Evolutionary conservation across 2,113 vertebrate genomes (phyloP).

Genomic region (Boulengeromyrus knoepffleri): DNA sequence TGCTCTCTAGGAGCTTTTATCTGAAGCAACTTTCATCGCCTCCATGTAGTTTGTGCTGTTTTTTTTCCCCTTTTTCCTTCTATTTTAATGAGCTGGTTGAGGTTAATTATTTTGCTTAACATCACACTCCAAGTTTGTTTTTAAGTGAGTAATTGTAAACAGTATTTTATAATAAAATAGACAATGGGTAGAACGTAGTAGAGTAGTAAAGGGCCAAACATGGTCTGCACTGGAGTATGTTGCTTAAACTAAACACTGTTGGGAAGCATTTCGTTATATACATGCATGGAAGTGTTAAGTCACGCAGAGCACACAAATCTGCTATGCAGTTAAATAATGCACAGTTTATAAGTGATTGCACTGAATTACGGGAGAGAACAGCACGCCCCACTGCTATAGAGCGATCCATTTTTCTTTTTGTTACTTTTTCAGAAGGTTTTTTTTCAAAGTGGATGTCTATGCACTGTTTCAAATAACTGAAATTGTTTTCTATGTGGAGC

Average conservation of each 20-base stretch:
- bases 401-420: not conserved
- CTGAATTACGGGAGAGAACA: not conserved
- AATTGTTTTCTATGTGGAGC: not conserved
- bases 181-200: not conserved
- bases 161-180: constrained; percentile 5
- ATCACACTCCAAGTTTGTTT: not conserved
- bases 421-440: not conserved
- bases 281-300: not conserved
- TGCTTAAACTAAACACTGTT: not conserved
- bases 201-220: not conserved
- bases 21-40: not conserved
- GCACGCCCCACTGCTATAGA: not conserved
- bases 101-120: constrained; percentile 14
- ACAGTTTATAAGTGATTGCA: not conserved
- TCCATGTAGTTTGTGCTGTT: not conserved
- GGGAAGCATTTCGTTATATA: not conserved
- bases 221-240: not conserved
- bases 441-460: not conserved
- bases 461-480: not conserved
- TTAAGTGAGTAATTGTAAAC: constrained; percentile 8
- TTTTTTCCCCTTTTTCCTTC: not conserved
- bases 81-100: constrained; percentile 1
- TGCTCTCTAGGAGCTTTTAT: constrained; percentile 1
- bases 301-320: not conserved
- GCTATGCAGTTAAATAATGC: not conserved